Conservation (phyloP, 92 coral and sea anemone genomes). For the Meandrina meandrites region DNA sequence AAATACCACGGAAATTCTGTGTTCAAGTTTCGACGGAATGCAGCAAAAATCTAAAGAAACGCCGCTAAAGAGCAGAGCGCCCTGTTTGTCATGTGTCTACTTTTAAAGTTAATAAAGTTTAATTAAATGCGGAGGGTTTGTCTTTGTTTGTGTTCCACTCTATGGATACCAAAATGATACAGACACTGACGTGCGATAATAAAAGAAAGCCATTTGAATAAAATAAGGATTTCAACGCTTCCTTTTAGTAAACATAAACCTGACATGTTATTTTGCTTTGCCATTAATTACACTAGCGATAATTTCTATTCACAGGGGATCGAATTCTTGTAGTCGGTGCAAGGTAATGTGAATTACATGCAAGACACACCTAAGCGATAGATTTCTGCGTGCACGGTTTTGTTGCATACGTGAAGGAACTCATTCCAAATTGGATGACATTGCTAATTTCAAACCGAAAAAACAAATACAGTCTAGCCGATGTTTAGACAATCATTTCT, state of each 20-base stretch:
- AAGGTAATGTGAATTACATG: slow-evolving; percentile 17
- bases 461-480: slow-evolving; percentile 76
- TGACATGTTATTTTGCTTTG: slow-evolving; percentile 24
- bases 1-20: slow-evolving; percentile 30
- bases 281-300: slow-evolving; percentile 10
- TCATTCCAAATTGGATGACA: slow-evolving; percentile 26
- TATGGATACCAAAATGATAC: slow-evolving; percentile 49
- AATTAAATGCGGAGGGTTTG: slow-evolving; percentile 36
- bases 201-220: slow-evolving; percentile 39
- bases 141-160: slow-evolving; percentile 40
- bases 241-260: slow-evolving; percentile 27
- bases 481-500: slow-evolving; percentile 78
- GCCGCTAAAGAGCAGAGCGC: slow-evolving; percentile 21
- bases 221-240: slow-evolving; percentile 22
- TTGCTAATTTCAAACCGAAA: slow-evolving; percentile 21
- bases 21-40: slow-evolving; percentile 39
- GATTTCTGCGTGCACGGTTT: slow-evolving; percentile 1
- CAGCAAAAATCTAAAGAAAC: background rate
- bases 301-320: slow-evolving; percentile 11
- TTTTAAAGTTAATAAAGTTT: slow-evolving; percentile 43
- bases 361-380: background rate
- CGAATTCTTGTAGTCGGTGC: background rate
- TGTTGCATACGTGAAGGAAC: slow-evolving; percentile 9
- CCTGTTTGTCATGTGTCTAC: slow-evolving; percentile 35
- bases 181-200: slow-evolving; percentile 23